Evolutionary conservation across 2,888 invertebrate species (phyloP).

Genomic region (Stenotaenia linearis): DNA sequence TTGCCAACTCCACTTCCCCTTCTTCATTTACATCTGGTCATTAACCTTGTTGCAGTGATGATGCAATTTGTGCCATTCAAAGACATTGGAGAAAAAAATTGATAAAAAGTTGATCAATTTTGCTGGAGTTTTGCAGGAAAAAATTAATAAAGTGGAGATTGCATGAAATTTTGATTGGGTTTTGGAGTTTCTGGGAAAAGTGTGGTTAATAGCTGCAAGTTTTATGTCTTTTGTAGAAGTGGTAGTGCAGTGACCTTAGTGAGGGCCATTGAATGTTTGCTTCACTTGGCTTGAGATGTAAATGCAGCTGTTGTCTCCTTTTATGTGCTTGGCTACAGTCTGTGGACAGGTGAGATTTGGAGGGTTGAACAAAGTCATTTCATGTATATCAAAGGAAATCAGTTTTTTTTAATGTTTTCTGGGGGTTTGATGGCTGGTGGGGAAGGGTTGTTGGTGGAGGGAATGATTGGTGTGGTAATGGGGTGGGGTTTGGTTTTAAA

Average conservation of each 20-base stretch:
- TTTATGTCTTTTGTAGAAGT: background rate
- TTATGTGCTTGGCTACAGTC: conserved; percentile 12
- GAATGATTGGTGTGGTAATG: too few relatives aligned
- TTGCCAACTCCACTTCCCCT: background rate
- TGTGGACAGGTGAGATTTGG: conserved; percentile 11
- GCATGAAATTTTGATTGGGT: background rate
- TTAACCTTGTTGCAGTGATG: conserved; percentile 5
- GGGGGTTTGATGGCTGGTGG: too few relatives aligned
- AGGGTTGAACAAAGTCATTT: background rate
- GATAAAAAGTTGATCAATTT: too few relatives aligned
- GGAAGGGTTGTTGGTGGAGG: too few relatives aligned
- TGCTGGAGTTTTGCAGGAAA: too few relatives aligned
- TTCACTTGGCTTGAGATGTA: conserved; percentile 19
- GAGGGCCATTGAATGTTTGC: conserved; percentile 14
- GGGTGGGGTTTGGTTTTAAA: too few relatives aligned
- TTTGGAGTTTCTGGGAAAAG: background rate
- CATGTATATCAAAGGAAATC: background rate
- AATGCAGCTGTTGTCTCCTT: conserved; percentile 3
- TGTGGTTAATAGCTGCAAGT: background rate
- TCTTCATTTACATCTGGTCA: background rate
- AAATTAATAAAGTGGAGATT: too few relatives aligned
- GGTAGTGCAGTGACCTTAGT: conserved; percentile 7
- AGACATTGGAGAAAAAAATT: too few relatives aligned
- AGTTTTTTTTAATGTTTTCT: too few relatives aligned
- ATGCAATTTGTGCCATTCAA: conserved; percentile 4